Conservation (phyloP, 2,888 invertebrate genomes). For the Tinea semifulvella region DNA sequence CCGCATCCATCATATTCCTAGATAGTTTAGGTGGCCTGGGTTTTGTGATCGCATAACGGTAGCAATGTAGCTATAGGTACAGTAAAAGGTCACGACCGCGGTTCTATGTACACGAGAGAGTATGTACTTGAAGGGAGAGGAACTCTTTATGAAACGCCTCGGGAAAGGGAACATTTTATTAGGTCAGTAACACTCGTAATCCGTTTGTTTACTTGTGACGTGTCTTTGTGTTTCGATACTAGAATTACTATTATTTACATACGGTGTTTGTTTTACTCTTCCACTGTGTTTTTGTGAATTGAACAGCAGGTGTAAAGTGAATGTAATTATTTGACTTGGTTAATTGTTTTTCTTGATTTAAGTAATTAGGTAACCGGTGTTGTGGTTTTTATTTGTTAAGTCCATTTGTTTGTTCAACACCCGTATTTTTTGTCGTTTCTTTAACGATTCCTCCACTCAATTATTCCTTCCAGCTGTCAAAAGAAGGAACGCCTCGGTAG, state of each 20-base stretch:
- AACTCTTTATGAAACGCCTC: conserved; percentile 59
- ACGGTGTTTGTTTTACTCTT: background rate
- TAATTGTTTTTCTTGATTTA: background rate
- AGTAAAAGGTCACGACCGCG: conserved; percentile 55
- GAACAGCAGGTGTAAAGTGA: background rate
- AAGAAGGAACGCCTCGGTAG: too few species aligned
- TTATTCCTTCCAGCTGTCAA: too few species aligned
- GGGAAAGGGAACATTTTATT: conserved; percentile 59
- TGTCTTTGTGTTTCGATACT: conserved; percentile 1
- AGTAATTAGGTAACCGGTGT: background rate
- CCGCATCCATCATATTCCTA: conserved; percentile 1
- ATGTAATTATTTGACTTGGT: background rate
- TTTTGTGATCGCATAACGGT: conserved; percentile 7
- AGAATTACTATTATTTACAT: conserved; percentile 7
- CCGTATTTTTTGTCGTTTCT: too few species aligned
- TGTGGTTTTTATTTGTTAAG: too few species aligned
- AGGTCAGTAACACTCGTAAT: conserved; percentile 61
- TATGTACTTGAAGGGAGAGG: conserved; percentile 53
- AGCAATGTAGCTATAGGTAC: conserved; percentile 13
- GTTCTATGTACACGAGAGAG: conserved; percentile 49
- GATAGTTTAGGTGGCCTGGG: background rate
- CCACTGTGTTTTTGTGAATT: background rate
- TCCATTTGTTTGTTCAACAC: too few species aligned
- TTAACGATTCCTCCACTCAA: too few species aligned
- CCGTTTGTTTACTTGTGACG: conserved; percentile 43